Evolutionary conservation across 2,113 vertebrate genomes (phyloP).

Genomic region (Pimephales promelas): DNA sequence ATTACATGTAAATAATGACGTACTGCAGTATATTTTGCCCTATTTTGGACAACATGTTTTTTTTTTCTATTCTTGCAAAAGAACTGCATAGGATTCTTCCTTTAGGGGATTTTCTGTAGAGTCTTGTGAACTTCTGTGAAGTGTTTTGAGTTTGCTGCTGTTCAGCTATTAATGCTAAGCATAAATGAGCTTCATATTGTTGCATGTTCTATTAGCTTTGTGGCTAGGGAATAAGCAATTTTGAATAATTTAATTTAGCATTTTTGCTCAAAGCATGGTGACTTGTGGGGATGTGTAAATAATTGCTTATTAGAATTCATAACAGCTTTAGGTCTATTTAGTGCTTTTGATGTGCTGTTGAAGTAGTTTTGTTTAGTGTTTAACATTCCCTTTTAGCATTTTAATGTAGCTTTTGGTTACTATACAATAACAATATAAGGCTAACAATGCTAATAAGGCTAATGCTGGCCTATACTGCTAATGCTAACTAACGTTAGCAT

Average conservation of each 20-base stretch:
- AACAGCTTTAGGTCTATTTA: neutral
- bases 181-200: neutral
- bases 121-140: neutral
- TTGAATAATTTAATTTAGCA: neutral
- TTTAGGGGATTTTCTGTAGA: neutral
- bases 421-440: neutral
- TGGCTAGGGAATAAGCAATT: neutral
- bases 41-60: neutral
- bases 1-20: neutral
- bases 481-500: neutral
- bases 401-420: neutral
- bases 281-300: conserved; percentile 15
- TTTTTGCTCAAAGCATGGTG: conserved; percentile 4
- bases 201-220: neutral
- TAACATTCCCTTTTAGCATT: neutral
- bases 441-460: neutral
- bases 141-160: neutral
- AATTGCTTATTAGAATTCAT: neutral
- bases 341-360: neutral
- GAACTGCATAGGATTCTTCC: neutral
- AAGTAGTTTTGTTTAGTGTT: neutral
- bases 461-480: neutral
- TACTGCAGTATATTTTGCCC: neutral
- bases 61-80: neutral
- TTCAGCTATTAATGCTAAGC: neutral